Base-by-base conservation (phyloP, 2,888 invertebrate genomes). In the Cartodere bifasciata region DNA sequence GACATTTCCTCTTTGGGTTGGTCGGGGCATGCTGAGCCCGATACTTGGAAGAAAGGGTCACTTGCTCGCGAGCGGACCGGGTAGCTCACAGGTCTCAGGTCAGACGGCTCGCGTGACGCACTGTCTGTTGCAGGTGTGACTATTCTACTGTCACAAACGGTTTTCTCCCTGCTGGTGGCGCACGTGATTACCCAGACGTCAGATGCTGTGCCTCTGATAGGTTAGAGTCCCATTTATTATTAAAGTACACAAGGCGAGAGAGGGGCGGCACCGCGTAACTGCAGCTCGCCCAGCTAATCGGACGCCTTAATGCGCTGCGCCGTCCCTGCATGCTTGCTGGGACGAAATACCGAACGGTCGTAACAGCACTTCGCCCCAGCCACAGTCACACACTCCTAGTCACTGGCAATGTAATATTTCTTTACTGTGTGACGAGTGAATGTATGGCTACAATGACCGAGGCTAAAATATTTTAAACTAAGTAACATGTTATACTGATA, bases 181-280 rank as follows among this genome's bases (percentile, higher is more conserved):
- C 91, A 95, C 74, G 88, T 92, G 67, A 88, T 95, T 74, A 95
- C 95, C 66, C 88, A 88, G 75, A 94, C 95, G 66, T 95, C 95
- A 65, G 95, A 95, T 70, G 94, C 95, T 62, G 86, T 97, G 68
- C 95, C 97, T 63, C 79, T 95, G 64, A 88, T 97, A 85, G 97
- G 95, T 91, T 59, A 60, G 60, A 55, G 46, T 52, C 48, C 46
- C 50, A 51, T 42, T 43, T 31, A 32, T 40, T 40, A 35, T 54
- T 49, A 52, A 44, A 53, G 49, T 33, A 49, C 47, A 49, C 46
- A 41, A 41, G 45, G 42, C 40, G 32, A 33, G 46, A 43, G 42
- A 45, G 44, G 47, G 39, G 39, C 44, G 37, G 40, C 41, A 39
- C 40, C 38, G 35, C 10, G 6, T 9, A 23, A 9, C 27, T 35